phyloP scores from a whole-genome alignment of 2,113 vertebrate genomes.

The Embiotoca jacksoni region DNA sequence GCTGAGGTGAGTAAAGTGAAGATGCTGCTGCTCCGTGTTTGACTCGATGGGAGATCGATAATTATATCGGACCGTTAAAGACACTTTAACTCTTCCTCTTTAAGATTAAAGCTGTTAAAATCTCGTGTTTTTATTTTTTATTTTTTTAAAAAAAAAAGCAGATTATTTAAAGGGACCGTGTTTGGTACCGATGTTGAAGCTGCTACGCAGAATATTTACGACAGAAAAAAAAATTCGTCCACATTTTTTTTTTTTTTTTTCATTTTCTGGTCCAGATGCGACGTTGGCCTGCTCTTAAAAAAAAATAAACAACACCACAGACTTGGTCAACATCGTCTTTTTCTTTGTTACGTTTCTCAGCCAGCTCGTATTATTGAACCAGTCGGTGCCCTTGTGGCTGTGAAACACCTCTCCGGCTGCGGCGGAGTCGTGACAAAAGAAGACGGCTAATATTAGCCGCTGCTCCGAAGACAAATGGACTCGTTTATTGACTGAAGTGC shows the following conservation, averaged over 20 bases:
- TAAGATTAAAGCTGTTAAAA: too few relatives aligned
- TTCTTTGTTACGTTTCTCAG: not conserved
- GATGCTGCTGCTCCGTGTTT: not conserved
- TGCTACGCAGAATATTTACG: not conserved
- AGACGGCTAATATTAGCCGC: constrained; percentile 21
- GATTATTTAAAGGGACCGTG: too few relatives aligned
- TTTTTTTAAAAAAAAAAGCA: too few relatives aligned
- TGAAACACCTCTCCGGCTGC: not conserved
- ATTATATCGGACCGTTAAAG: too few relatives aligned
- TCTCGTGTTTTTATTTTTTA: too few relatives aligned
- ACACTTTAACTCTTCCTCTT: too few relatives aligned
- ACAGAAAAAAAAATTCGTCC: constrained; percentile 1
- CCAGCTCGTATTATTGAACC: not conserved
- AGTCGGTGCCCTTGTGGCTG: not conserved
- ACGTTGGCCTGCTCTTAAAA: constrained; percentile 2
- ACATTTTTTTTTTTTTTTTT: not conserved
- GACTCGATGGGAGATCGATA: not conserved
- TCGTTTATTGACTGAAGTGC: not conserved
- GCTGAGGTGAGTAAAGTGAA: constrained; percentile 50
- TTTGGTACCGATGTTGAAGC: not conserved
- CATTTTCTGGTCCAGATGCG: constrained; percentile 12
- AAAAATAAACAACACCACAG: not conserved
- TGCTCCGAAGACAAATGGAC: not conserved
- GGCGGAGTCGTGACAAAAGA: constrained; percentile 50
- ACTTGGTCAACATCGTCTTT: not conserved